Evolutionary conservation across 2,888 invertebrate species (phyloP).

Genomic region (Cephus nigrinus): DNA sequence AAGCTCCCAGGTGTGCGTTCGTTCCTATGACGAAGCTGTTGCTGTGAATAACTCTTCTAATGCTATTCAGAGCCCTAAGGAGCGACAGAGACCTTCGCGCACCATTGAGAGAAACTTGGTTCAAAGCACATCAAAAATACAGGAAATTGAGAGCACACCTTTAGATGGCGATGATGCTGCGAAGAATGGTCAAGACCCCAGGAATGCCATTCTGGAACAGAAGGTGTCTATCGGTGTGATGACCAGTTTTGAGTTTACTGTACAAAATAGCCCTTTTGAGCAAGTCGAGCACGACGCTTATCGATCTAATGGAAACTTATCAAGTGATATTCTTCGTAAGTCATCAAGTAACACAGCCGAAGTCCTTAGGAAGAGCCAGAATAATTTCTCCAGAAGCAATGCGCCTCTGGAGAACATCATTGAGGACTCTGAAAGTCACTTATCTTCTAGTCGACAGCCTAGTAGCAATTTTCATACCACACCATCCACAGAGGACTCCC

Average conservation of each 20-base stretch:
- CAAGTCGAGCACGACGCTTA: constrained; percentile 24
- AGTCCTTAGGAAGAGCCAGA: constrained; percentile 37
- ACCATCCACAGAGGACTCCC: constrained; percentile 31
- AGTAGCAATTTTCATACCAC: constrained; percentile 48
- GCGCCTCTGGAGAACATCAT: constrained; percentile 58
- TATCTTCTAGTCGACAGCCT: constrained; percentile 54
- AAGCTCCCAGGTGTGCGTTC: constrained; percentile 2
- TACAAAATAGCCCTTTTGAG: constrained; percentile 55
- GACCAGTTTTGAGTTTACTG: constrained; percentile 77
- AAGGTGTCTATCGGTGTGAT: constrained; percentile 79
- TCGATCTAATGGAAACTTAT: not conserved
- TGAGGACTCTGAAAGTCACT: constrained; percentile 59
- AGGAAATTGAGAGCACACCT: constrained; percentile 15
- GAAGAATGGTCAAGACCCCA: constrained; percentile 35
- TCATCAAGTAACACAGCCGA: constrained; percentile 1
- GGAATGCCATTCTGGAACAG: constrained; percentile 64
- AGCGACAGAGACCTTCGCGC: constrained; percentile 9
- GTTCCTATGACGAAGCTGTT: not conserved
- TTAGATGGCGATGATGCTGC: constrained; percentile 23
- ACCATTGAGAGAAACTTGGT: constrained; percentile 17
- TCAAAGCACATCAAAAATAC: constrained; percentile 11
- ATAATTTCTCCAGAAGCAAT: constrained; percentile 40
- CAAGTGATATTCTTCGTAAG: not conserved
- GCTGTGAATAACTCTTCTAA: not conserved
- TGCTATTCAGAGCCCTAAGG: not conserved